Evolutionary conservation across 2,113 vertebrate genomes (phyloP).

Genomic region (Artemisiospiza belli): DNA sequence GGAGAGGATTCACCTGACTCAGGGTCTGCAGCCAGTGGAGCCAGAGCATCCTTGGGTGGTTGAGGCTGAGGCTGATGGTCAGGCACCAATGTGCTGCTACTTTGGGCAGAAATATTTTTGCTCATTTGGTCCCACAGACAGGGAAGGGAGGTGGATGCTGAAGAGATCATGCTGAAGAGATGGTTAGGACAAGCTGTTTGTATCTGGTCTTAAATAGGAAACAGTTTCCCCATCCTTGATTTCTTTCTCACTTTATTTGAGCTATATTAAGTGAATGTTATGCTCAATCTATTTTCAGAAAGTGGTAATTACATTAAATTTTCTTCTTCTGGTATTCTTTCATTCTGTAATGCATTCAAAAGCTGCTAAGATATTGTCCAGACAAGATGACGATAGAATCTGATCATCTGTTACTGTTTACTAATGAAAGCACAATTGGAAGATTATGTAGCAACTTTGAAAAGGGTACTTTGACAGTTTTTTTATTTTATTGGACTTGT

Average conservation of each 20-base stretch:
- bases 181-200: conserved; percentile 27
- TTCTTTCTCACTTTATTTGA: conserved; percentile 33
- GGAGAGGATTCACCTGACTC: neutral
- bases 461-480: conserved; percentile 48
- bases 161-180: neutral
- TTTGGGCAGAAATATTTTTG: neutral
- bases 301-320: conserved; percentile 48
- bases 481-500: conserved; percentile 56
- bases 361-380: conserved; percentile 56
- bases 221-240: conserved; percentile 10
- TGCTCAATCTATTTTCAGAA: conserved; percentile 44
- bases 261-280: conserved; percentile 49
- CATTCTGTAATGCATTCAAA: conserved; percentile 54
- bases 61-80: neutral
- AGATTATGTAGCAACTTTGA: conserved; percentile 53
- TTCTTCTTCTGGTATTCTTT: conserved; percentile 41
- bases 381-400: conserved; percentile 58
- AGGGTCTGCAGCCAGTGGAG: neutral
- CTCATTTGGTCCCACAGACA: neutral
- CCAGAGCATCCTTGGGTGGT: neutral
- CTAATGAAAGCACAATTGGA: conserved; percentile 64
- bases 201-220: conserved; percentile 13
- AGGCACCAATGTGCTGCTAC: neutral
- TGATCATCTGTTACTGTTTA: conserved; percentile 64
- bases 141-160: neutral